Evolutionary conservation across 2,797 vertebrate species (phyloP).

Genomic region (Anguilla marmorata): DNA sequence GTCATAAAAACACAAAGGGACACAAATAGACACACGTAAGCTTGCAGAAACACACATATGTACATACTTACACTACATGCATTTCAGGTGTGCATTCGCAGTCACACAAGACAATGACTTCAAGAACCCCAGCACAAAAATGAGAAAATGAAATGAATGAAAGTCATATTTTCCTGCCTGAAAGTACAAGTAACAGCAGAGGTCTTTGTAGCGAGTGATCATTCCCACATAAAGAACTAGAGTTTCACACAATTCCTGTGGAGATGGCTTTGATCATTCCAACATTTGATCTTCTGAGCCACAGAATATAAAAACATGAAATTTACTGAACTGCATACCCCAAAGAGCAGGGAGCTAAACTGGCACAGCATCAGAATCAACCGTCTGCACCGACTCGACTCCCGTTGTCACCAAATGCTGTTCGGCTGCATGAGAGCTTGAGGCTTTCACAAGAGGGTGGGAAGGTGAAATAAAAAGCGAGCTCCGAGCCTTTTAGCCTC

Average conservation of each 20-base stretch:
- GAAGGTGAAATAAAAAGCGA: not conserved
- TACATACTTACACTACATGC: not conserved
- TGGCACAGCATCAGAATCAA: not conserved
- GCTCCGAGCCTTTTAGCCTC: not conserved
- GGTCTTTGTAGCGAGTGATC: not conserved
- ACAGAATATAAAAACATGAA: not conserved
- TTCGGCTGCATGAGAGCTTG: not conserved
- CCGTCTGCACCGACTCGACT: not conserved
- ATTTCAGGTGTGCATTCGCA: not conserved
- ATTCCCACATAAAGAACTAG: not conserved
- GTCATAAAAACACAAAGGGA: not conserved
- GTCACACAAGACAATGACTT: not conserved
- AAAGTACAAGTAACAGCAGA: not conserved
- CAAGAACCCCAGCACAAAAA: not conserved
- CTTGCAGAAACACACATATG: not conserved
- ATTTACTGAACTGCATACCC: not conserved
- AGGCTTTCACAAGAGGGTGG: not conserved
- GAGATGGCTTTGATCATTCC: not conserved
- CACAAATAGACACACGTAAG: not conserved
- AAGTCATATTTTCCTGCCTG: not conserved
- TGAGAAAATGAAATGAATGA: not conserved
- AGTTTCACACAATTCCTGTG: not conserved
- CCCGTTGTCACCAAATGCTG: not conserved
- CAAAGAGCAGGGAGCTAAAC: not conserved
- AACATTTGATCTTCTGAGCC: not conserved